These are phyloP conservation scores for Xyrichtys novacula DNA, from an alignment of 2,797 vertebrate species.

Conservation along the genomic window DNA sequence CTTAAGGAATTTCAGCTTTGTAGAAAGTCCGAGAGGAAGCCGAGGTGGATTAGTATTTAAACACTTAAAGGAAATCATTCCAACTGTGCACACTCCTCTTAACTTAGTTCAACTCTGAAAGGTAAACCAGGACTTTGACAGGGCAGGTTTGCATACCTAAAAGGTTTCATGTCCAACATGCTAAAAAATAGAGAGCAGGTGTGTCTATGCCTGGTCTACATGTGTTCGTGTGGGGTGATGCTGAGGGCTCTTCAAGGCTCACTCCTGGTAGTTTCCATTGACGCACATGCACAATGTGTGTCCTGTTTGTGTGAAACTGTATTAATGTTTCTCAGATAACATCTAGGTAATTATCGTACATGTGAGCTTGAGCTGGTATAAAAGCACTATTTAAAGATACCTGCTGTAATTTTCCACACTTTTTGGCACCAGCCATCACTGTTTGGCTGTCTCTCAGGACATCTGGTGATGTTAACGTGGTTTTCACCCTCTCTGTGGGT, in stretches of 20 bases:
- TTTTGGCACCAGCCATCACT: neutral
- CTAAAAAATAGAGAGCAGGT: constrained; percentile 22
- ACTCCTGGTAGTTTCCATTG: neutral
- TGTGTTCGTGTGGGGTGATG: constrained; percentile 1
- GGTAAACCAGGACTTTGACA: constrained; percentile 45
- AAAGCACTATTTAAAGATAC: neutral
- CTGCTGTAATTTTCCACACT: neutral
- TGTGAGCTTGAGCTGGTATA: neutral
- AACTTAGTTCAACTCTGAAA: constrained; percentile 40
- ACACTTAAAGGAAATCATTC: constrained; percentile 70
- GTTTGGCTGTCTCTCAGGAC: neutral
- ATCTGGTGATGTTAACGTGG: constrained; percentile 14
- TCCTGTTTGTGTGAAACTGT: neutral
- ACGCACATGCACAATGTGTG: neutral
- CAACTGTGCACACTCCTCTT: constrained; percentile 66
- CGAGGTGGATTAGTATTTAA: constrained; percentile 54
- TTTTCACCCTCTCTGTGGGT: neutral
- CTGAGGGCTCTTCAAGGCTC: constrained; percentile 5
- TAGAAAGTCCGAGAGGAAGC: neutral
- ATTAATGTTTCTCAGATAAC: neutral
- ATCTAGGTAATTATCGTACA: neutral
- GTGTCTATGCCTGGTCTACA: constrained; percentile 10
- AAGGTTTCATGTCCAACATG: constrained; percentile 36
- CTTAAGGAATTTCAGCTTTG: too few species aligned
- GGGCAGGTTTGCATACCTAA: constrained; percentile 46